These are phyloP conservation scores for Eurois occulta DNA, from an alignment of 2,888 invertebrate species.

Conservation along the genomic window DNA sequence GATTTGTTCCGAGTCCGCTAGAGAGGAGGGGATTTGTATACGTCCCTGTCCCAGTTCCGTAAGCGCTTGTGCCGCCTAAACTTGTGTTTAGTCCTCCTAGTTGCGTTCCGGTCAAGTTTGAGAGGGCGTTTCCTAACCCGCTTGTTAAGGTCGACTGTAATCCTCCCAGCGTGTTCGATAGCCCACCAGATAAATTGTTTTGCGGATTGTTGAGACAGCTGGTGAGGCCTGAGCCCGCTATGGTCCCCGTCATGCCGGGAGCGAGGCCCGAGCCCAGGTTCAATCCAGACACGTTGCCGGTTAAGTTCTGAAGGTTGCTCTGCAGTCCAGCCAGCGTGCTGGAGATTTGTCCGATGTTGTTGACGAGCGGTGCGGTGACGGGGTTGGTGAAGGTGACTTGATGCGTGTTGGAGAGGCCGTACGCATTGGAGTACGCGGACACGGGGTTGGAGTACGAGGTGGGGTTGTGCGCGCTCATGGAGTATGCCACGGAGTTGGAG, in stretches of 20 bases:
- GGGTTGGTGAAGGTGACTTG: slow-evolving; percentile 89
- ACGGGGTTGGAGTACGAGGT: slow-evolving; percentile 89
- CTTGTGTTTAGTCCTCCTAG: slow-evolving; percentile 85
- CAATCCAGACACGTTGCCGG: slow-evolving; percentile 86
- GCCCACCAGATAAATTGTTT: slow-evolving; percentile 84
- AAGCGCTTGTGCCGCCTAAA: slow-evolving; percentile 81
- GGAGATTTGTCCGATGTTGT: slow-evolving; percentile 88
- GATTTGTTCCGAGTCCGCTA: slow-evolving; percentile 90
- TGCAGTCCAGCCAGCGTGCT: slow-evolving; percentile 88
- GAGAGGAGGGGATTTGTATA: slow-evolving; percentile 92
- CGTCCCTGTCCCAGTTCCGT: slow-evolving; percentile 87
- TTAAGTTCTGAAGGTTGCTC: slow-evolving; percentile 86
- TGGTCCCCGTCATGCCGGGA: slow-evolving; percentile 87
- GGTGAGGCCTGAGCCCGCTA: slow-evolving; percentile 86
- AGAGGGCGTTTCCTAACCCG: slow-evolving; percentile 84
- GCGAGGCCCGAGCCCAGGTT: slow-evolving; percentile 85
- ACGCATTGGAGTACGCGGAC: slow-evolving; percentile 87
- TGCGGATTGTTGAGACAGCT: slow-evolving; percentile 87
- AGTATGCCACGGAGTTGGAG: slow-evolving; percentile 88
- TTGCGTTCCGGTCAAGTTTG: slow-evolving; percentile 85
- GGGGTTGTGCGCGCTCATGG: slow-evolving; percentile 89
- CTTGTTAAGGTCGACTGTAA: slow-evolving; percentile 85
- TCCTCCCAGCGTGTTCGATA: slow-evolving; percentile 85
- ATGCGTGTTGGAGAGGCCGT: slow-evolving; percentile 87
- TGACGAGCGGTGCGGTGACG: slow-evolving; percentile 87